Evolutionary conservation across 2,797 vertebrate species (phyloP).

Genomic region (Ctenopoma kingsleyae): DNA sequence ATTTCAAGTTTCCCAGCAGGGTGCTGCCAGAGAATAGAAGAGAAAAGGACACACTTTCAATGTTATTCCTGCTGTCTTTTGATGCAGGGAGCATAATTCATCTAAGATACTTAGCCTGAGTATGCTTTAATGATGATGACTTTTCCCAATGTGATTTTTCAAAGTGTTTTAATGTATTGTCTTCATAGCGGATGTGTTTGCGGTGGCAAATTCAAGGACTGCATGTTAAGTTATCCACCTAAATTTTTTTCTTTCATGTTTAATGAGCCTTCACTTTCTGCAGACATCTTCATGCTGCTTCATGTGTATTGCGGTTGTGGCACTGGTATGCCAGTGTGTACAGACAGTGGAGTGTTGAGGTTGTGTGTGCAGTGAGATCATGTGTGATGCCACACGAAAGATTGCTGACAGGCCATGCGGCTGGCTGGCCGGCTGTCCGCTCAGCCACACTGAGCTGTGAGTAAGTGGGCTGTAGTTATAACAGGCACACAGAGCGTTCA

Average conservation of each 20-base stretch:
- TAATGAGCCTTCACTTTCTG: constrained; percentile 68
- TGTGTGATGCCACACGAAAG: constrained; percentile 47
- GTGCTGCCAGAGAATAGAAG: constrained; percentile 74
- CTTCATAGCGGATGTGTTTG: constrained; percentile 80
- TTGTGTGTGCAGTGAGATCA: constrained; percentile 27
- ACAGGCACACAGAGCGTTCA: constrained; percentile 42
- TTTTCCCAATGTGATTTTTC: constrained; percentile 85
- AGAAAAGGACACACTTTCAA: constrained; percentile 81
- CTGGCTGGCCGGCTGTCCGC: constrained; percentile 20
- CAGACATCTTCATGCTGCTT: constrained; percentile 24
- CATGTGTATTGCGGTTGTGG: background rate
- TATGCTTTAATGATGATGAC: constrained; percentile 86
- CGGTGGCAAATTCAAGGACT: constrained; percentile 72
- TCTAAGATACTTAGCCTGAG: constrained; percentile 83
- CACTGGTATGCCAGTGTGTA: background rate
- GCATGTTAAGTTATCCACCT: constrained; percentile 70
- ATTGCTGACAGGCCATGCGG: constrained; percentile 48
- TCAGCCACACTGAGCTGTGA: constrained; percentile 50
- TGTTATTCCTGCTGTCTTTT: constrained; percentile 83
- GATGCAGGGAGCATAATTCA: constrained; percentile 80
- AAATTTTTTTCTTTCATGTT: constrained; percentile 59
- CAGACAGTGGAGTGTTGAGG: constrained; percentile 7
- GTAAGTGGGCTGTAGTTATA: constrained; percentile 56
- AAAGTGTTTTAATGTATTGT: constrained; percentile 83
- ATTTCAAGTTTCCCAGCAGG: constrained; percentile 87